These are phyloP conservation scores for Hexactinellida sp. DNA, from an alignment of 37 sponge, comb jelly and placozoan species.

Conservation along the genomic window DNA sequence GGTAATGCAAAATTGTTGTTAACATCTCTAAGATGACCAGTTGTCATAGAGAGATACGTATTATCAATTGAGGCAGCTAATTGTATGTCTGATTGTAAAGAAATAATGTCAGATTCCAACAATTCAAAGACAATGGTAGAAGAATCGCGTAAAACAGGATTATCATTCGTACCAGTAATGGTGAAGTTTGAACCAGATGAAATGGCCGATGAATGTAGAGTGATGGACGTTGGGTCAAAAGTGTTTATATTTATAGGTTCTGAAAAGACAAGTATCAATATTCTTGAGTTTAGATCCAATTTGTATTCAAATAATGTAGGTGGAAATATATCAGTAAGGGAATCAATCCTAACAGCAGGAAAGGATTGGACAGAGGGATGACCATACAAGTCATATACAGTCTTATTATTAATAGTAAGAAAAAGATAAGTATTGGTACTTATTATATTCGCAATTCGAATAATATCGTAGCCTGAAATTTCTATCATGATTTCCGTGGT, in stretches of 20 bases:
- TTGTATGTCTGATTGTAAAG: background rate
- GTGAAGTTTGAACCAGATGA: background rate
- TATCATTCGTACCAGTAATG: background rate
- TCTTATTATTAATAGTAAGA: background rate
- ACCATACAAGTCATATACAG: background rate
- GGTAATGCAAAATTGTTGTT: background rate
- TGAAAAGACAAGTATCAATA: conserved; percentile 45
- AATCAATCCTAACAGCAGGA: background rate
- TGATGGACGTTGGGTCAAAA: conserved; percentile 33
- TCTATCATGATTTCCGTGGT: background rate
- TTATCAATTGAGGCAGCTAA: background rate
- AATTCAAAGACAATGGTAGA: background rate
- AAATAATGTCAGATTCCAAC: background rate
- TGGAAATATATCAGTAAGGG: conserved; percentile 28
- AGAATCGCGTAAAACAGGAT: background rate
- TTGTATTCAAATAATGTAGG: conserved; percentile 36
- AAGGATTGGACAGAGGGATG: background rate
- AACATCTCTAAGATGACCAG: background rate
- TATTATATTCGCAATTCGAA: background rate
- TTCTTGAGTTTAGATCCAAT: conserved; percentile 35
- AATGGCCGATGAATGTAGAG: conserved; percentile 35
- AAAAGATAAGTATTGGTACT: background rate
- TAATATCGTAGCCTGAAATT: background rate
- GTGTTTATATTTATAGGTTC: conserved; percentile 61
- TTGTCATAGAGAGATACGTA: background rate